A percentile compares a stretch with the other conserved stretches of the same genome.
Evolutionary conservation across 2,797 vertebrate genomes (phyloP).

Genomic region (Cossypha dichroa): DNA sequence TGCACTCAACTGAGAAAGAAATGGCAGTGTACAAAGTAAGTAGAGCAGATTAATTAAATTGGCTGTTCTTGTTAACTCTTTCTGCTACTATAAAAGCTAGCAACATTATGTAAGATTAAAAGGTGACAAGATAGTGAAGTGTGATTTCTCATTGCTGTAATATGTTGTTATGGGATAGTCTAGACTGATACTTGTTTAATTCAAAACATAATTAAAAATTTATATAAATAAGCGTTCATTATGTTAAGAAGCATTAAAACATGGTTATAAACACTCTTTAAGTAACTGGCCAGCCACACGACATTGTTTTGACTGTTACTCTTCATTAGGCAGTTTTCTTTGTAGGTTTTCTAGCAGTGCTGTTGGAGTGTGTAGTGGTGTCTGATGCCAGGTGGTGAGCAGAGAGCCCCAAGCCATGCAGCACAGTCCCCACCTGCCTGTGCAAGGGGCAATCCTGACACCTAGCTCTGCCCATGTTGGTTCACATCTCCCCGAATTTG

Average conservation of each 20-base stretch:
- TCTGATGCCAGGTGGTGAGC: background rate
- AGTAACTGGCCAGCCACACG: background rate
- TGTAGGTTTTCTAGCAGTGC: background rate
- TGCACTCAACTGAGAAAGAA: background rate
- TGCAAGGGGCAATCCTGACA: background rate
- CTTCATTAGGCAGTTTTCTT: background rate
- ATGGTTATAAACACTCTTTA: background rate
- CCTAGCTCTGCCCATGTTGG: background rate
- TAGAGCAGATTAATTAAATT: slow-evolving; percentile 1
- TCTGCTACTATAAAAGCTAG: background rate
- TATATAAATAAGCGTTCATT: background rate
- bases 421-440: background rate
- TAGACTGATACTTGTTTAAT: background rate
- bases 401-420: background rate
- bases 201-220: background rate
- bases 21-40: background rate
- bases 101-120: background rate
- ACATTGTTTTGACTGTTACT: background rate
- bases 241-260: background rate
- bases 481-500: background rate
- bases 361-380: background rate
- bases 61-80: slow-evolving; percentile 1
- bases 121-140: background rate
- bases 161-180: background rate
- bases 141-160: background rate